These are phyloP conservation scores for Chouioia cunea DNA, from an alignment of 2,888 invertebrate species.

Conservation along the genomic window DNA sequence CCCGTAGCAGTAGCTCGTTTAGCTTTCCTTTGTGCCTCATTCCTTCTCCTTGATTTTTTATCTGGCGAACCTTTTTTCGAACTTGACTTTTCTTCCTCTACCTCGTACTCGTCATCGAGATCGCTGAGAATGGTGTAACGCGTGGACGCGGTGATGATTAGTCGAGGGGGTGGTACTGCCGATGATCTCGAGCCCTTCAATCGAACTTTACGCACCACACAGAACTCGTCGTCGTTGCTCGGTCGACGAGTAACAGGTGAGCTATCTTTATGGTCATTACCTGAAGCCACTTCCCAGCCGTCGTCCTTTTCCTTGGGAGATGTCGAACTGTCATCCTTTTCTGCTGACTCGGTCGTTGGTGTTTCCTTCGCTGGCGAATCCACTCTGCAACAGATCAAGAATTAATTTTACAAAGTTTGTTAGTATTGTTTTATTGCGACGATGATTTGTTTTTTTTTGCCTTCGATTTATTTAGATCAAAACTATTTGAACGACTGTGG, in stretches of 20 bases:
- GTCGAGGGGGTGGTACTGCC: conserved; percentile 31
- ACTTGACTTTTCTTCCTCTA: conserved; percentile 3
- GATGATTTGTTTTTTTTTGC: neutral
- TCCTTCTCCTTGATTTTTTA: neutral
- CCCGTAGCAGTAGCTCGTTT: neutral
- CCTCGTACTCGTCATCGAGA: neutral
- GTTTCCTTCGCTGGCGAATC: conserved; percentile 44
- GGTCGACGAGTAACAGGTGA: conserved; percentile 1
- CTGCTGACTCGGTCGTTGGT: conserved; percentile 26
- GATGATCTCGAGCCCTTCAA: conserved; percentile 33
- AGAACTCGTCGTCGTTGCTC: conserved; percentile 32
- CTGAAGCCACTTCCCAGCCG: conserved; percentile 61
- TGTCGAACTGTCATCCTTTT: conserved; percentile 44
- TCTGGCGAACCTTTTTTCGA: conserved; percentile 15
- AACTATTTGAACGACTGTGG: too few relatives aligned
- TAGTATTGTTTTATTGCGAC: too few relatives aligned
- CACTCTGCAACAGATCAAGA: conserved; percentile 44
- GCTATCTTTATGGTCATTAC: conserved; percentile 50
- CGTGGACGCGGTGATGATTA: conserved; percentile 40
- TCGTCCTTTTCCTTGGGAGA: conserved; percentile 42
- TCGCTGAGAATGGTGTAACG: conserved; percentile 43
- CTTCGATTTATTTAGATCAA: too few relatives aligned
- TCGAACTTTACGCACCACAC: conserved; percentile 40
- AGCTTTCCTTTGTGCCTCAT: conserved; percentile 6
- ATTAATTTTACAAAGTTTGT: too few relatives aligned